Percentiles rank a stretch among this genome's conserved stretches.
Conservation (phyloP, 2,888 invertebrate genomes). For the Entomobrya multifasciata region DNA sequence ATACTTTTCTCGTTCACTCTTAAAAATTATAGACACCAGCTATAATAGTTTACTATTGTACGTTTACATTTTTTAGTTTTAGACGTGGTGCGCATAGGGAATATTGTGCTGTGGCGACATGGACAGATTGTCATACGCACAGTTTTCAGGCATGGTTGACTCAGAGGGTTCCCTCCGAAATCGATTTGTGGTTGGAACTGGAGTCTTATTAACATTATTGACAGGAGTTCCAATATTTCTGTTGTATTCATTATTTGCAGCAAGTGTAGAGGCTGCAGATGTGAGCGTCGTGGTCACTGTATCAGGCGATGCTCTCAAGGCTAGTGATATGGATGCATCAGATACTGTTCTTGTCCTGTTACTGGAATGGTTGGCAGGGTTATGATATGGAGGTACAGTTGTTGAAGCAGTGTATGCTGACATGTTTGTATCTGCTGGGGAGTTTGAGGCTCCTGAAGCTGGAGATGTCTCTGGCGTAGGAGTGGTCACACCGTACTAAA, state of each 20-base stretch:
- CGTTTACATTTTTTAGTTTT: not conserved
- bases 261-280: slow-evolving; percentile 24
- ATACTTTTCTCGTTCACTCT: too few relatives aligned
- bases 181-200: slow-evolving; percentile 40
- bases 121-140: slow-evolving; percentile 74
- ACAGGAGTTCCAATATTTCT: not conserved
- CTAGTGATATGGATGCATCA: not conserved
- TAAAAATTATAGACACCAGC: too few relatives aligned
- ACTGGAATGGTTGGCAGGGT: too few relatives aligned
- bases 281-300: slow-evolving; percentile 47
- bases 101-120: slow-evolving; percentile 65
- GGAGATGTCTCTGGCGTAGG: slow-evolving; percentile 60
- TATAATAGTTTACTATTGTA: not conserved
- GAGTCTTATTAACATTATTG: not conserved
- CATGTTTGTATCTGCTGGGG: slow-evolving; percentile 59
- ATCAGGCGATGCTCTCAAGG: slow-evolving; percentile 23
- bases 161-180: slow-evolving; percentile 76
- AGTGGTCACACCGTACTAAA: slow-evolving; percentile 60
- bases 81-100: slow-evolving; percentile 62
- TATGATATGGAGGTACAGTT: not conserved
- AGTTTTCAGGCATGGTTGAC: slow-evolving; percentile 72
- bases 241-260: not conserved
- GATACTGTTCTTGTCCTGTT: not conserved
- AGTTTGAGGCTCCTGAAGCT: slow-evolving; percentile 37
- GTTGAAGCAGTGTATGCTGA: slow-evolving; percentile 26